Evolutionary conservation across 1,140 invertebrate species (phyloP).

Genomic region (Spodoptera frugiperda): DNA sequence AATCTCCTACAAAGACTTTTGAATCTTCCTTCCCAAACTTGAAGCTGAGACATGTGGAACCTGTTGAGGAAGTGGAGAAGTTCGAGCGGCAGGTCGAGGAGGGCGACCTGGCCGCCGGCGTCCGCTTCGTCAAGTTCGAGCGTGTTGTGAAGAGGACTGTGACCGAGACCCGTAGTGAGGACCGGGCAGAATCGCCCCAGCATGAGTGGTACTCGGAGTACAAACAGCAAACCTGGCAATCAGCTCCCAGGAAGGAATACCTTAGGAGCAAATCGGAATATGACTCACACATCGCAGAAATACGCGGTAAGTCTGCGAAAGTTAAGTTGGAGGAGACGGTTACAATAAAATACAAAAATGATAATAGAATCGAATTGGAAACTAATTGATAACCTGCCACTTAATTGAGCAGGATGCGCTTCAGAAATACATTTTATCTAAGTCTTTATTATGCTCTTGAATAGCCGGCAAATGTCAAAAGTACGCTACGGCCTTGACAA

Average conservation of each 20-base stretch:
- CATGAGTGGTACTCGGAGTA: conserved; percentile 83
- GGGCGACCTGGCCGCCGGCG: conserved; percentile 87
- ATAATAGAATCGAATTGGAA: not conserved
- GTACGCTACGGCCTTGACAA: conserved; percentile 35
- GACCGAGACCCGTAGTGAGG: conserved; percentile 68
- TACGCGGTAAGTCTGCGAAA: conserved; percentile 90
- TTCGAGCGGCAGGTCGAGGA: conserved; percentile 88
- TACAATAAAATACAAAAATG: too few relatives aligned
- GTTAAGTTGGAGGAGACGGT: not conserved
- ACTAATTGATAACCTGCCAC: too few relatives aligned
- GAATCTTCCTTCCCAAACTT: conserved; percentile 73
- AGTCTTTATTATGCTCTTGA: conserved; percentile 4
- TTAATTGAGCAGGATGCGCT: not conserved
- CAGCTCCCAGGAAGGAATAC: conserved; percentile 88
- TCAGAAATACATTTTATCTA: conserved; percentile 13
- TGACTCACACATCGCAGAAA: conserved; percentile 94
- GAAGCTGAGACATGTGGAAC: conserved; percentile 76
- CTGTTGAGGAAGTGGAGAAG: conserved; percentile 81
- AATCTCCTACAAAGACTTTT: conserved; percentile 78
- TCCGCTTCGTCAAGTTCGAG: conserved; percentile 89
- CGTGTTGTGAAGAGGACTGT: conserved; percentile 87
- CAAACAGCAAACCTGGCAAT: conserved; percentile 82
- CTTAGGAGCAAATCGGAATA: conserved; percentile 92
- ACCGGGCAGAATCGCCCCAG: conserved; percentile 87
- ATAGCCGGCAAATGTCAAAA: conserved; percentile 39